Base-by-base conservation (phyloP, 2,888 invertebrate genomes). In the Drosophila diplacantha region DNA sequence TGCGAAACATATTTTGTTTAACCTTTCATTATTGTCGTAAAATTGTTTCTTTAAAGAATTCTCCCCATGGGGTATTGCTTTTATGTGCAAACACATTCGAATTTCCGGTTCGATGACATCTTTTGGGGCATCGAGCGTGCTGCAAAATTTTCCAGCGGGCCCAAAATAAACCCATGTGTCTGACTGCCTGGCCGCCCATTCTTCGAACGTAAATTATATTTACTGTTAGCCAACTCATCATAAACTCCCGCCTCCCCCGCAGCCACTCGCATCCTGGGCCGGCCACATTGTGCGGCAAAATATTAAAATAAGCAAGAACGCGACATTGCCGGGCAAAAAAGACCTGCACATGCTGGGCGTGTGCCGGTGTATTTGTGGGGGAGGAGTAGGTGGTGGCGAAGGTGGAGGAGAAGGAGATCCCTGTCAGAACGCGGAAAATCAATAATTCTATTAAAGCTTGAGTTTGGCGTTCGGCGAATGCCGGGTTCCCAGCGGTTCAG, bases 371-470 rank as follows among this genome's bases (percentile, higher is more conserved):
- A 16, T 54, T 18, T n/a, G 12, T 20, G 14, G 2, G 26, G 31
- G 39, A 39, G 58, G 41, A 12, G 4, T 39, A 43, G 52, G 18
- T 11, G 24, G 22, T 41, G 66, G 69, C 32, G 29, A 43, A 43
- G 52, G 12, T 11, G 24, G 31, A 43, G 41, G 20, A 22, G 67
- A 70, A 37, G 32, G 41, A 58, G 49, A 56, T 52, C 66, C 70
- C 66, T 64, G 58, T 63, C 26, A 66, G 35, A 53, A 35, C 51
- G 47, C 38, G 26, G 46, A 81, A 81, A 81, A 81, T 81, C 81
- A 75, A 81, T 81, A 81, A 74, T 72, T 81, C 69, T 74, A 81
- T 83, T 81, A 81, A 81, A 81, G 81, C 75, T 72, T 39, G 47
- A n/a, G 29, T 37, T 31, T 51, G 29, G 73, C 54, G 55, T 50